These are phyloP conservation scores for Psilopsiagon aurifrons DNA, from an alignment of 2,113 vertebrate genomes.

Conservation along the genomic window DNA sequence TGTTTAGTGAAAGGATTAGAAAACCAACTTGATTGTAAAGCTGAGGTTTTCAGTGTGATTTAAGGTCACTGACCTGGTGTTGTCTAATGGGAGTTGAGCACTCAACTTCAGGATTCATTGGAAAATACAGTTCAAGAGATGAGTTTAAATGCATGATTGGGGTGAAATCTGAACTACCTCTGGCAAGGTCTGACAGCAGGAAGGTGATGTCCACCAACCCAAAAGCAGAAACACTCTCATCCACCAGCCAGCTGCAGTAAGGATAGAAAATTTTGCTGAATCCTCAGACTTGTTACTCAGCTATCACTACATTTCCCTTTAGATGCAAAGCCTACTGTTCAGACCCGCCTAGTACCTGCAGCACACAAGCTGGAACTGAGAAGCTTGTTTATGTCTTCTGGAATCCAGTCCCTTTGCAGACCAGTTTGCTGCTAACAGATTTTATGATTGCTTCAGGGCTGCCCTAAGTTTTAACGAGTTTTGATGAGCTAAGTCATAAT, in stretches of 20 bases:
- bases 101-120: neutral
- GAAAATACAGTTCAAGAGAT: neutral
- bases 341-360: neutral
- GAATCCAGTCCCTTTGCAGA: neutral
- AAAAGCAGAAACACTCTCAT: neutral
- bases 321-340: neutral
- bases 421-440: neutral
- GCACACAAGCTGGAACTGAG: neutral
- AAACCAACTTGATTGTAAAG: neutral
- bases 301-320: neutral
- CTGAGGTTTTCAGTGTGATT: neutral
- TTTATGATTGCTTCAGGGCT: neutral
- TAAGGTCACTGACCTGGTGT: neutral
- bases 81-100: neutral
- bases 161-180: neutral
- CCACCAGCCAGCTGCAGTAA: neutral
- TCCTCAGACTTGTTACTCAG: neutral
- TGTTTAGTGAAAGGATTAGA: neutral
- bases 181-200: neutral
- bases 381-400: neutral
- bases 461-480: neutral
- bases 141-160: neutral
- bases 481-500: neutral
- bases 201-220: neutral
- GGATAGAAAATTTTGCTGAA: neutral